A percentile compares a stretch with the other conserved stretches of the same genome.
These are phyloP conservation scores for Nymphicus hollandicus DNA, from an alignment of 2,113 vertebrate genomes.

Conservation along the genomic window DNA sequence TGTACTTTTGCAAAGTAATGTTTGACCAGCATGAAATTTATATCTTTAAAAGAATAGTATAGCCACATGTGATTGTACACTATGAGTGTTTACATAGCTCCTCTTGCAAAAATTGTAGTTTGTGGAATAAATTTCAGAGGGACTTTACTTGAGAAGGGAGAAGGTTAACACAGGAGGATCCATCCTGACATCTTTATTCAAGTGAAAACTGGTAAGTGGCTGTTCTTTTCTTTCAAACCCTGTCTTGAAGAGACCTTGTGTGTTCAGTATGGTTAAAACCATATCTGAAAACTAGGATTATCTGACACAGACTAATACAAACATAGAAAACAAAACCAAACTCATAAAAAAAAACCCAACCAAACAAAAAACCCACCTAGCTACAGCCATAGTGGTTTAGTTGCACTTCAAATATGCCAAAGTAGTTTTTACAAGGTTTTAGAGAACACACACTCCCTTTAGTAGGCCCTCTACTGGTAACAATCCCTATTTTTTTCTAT, in stretches of 20 bases:
- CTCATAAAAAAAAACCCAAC: rapidly evolving
- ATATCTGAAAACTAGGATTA: neutral
- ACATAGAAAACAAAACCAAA: neutral
- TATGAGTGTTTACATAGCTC: neutral
- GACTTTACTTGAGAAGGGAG: neutral
- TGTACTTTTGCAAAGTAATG: neutral
- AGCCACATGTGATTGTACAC: neutral
- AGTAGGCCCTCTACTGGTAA: neutral
- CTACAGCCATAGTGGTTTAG: neutral
- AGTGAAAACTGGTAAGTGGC: neutral
- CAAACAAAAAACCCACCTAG: neutral
- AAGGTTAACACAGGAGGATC: neutral
- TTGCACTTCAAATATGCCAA: neutral
- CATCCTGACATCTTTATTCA: neutral
- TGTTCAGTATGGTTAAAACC: neutral
- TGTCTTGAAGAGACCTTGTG: neutral
- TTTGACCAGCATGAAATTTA: neutral
- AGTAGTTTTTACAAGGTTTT: neutral
- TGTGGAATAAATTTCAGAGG: neutral
- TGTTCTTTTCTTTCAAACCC: neutral
- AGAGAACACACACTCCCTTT: rapidly evolving
- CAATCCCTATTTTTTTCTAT: neutral
- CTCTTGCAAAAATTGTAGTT: neutral
- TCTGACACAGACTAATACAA: neutral
- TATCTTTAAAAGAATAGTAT: neutral